These are phyloP conservation scores for Pontoporia blainvillei DNA, from an alignment of 2,113 vertebrate genomes.

Conservation along the genomic window DNA sequence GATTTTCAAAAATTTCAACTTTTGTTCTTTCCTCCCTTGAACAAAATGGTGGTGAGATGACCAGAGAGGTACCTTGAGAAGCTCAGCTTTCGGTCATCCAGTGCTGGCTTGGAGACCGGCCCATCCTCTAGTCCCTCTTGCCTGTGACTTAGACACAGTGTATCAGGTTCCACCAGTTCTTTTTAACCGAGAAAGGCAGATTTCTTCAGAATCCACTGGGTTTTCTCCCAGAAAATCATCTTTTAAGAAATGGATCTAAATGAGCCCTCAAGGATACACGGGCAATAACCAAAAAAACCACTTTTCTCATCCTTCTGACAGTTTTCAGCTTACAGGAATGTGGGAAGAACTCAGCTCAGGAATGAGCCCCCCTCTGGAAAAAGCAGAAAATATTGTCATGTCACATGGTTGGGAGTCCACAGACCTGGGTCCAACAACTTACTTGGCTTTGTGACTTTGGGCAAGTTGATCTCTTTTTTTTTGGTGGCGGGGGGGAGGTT, in stretches of 20 bases:
- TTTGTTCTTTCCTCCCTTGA: neutral
- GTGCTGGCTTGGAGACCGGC: neutral
- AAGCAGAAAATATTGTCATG: neutral
- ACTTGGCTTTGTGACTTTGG: neutral
- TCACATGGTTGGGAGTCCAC: neutral
- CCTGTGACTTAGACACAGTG: neutral
- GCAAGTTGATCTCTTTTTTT: neutral
- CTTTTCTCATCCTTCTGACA: neutral
- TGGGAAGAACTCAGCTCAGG: neutral
- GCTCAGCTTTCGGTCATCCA: neutral
- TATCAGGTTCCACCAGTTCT: neutral
- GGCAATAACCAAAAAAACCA: neutral
- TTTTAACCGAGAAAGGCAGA: neutral
- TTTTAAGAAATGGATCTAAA: neutral
- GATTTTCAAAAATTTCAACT: neutral
- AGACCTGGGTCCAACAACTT: neutral
- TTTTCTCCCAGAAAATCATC: neutral
- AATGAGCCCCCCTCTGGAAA: no score
- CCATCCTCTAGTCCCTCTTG: neutral
- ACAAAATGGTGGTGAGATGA: neutral
- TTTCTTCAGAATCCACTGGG: neutral
- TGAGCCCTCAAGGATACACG: neutral
- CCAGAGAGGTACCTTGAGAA: neutral
- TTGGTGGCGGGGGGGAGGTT: rapidly evolving
- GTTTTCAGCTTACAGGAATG: neutral